Percentiles rank a stretch among this genome's conserved stretches.
Evolutionary conservation across 1,140 invertebrate species (phyloP).

Genomic region (Panagrolaimus sp.): DNA sequence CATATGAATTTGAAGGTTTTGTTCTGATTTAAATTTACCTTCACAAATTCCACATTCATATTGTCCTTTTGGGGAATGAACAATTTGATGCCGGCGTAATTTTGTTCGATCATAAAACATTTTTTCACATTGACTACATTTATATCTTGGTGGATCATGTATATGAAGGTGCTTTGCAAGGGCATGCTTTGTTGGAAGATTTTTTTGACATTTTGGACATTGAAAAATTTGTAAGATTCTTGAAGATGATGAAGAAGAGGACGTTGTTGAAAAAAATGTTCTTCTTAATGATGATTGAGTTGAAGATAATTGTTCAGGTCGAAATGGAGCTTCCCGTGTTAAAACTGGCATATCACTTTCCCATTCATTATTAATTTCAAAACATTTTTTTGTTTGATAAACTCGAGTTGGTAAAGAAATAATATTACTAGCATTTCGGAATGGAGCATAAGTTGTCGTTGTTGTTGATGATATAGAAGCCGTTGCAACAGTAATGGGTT

Average conservation of each 20-base stretch:
- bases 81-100: background rate
- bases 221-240: background rate
- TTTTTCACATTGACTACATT: background rate
- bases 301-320: background rate
- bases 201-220: background rate
- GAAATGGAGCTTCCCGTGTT: constrained; percentile 7
- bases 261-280: background rate
- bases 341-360: constrained; percentile 4
- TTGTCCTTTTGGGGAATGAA: background rate
- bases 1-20: no score
- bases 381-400: no score
- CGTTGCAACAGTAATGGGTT: no score
- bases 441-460: no score
- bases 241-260: no score
- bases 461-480: no score
- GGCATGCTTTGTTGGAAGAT: background rate
- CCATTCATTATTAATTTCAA: background rate
- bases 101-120: constrained; percentile 17
- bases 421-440: no score
- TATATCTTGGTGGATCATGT: background rate
- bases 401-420: no score
- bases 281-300: background rate
- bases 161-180: constrained; percentile 4
- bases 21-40: no score
- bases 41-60: no score